A percentile compares a stretch with the other conserved stretches of the same genome.
Evolutionary conservation across 2,888 invertebrate genomes (phyloP).

Genomic region (Rhingia campestris): DNA sequence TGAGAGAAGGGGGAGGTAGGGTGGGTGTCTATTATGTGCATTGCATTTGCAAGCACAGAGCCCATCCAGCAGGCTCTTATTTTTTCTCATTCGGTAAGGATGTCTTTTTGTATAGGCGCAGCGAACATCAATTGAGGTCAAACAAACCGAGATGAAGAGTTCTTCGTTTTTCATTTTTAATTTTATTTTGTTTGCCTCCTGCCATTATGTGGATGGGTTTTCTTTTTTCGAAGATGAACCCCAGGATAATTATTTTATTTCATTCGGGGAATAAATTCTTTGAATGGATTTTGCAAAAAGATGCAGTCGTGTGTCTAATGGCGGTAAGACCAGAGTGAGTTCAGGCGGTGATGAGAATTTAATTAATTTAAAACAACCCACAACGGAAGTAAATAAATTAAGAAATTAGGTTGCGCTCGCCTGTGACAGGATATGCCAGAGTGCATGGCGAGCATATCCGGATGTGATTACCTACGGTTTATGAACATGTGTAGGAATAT

Average conservation of each 20-base stretch:
- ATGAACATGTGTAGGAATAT: no score
- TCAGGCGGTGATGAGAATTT: conserved; percentile 51
- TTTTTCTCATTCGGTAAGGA: conserved; percentile 47
- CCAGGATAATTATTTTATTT: conserved; percentile 66
- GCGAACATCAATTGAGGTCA: conserved; percentile 70
- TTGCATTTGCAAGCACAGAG: conserved; percentile 43
- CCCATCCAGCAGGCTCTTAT: conserved; percentile 41
- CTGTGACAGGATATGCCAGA: conserved; percentile 1
- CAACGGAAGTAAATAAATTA: conserved; percentile 36
- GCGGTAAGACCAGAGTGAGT: conserved; percentile 29
- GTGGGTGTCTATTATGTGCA: conserved; percentile 51
- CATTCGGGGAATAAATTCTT: conserved; percentile 46
- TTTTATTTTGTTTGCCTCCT: neutral
- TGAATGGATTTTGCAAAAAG: conserved; percentile 45
- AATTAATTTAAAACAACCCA: conserved; percentile 46
- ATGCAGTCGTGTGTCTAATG: conserved; percentile 34
- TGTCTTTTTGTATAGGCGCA: conserved; percentile 46
- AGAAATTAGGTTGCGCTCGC: conserved; percentile 21
- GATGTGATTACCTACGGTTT: conserved; percentile 23
- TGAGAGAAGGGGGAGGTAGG: neutral
- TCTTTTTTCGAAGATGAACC: conserved; percentile 32
- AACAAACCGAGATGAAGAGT: conserved; percentile 61
- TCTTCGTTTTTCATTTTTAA: neutral
- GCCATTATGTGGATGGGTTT: conserved; percentile 1
- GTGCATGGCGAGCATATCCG: conserved; percentile 14